These are phyloP conservation scores for Aphaenogaster rudis DNA, from an alignment of 1,140 invertebrate genomes.

Conservation along the genomic window DNA sequence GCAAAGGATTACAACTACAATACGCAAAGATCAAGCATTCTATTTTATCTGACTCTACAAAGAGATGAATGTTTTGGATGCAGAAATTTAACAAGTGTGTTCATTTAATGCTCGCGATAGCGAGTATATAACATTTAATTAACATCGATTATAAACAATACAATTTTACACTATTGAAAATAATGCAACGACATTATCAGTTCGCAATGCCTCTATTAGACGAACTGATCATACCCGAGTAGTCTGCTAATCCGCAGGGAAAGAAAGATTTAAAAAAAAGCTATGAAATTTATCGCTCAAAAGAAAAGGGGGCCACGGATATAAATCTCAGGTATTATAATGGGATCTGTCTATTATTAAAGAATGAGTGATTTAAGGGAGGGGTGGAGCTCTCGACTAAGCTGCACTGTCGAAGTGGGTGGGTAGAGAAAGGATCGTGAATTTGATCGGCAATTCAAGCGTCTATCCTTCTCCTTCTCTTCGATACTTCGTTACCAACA, in stretches of 20 bases:
- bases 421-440: slow-evolving; percentile 83
- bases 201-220: slow-evolving; percentile 73
- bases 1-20: neutral
- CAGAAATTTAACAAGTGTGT: neutral
- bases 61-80: neutral
- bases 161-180: neutral
- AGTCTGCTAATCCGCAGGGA: slow-evolving; percentile 80
- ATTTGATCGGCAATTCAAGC: slow-evolving; percentile 85
- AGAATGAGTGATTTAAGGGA: slow-evolving; percentile 87
- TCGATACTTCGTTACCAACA: slow-evolving; percentile 50
- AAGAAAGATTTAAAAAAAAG: slow-evolving; percentile 64
- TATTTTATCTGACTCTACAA: neutral
- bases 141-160: neutral
- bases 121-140: neutral
- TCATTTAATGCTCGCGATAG: neutral
- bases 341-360: slow-evolving; percentile 88
- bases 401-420: slow-evolving; percentile 81
- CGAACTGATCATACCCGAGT: slow-evolving; percentile 67
- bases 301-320: slow-evolving; percentile 85
- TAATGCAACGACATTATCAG: neutral
- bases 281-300: slow-evolving; percentile 86
- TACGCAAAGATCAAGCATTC: slow-evolving; percentile 5
- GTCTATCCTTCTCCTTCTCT: slow-evolving; percentile 48
- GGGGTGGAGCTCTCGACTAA: slow-evolving; percentile 83
- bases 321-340: slow-evolving; percentile 87